Conservation (phyloP, 2,113 vertebrate genomes). For the Hyla sarda region DNA sequence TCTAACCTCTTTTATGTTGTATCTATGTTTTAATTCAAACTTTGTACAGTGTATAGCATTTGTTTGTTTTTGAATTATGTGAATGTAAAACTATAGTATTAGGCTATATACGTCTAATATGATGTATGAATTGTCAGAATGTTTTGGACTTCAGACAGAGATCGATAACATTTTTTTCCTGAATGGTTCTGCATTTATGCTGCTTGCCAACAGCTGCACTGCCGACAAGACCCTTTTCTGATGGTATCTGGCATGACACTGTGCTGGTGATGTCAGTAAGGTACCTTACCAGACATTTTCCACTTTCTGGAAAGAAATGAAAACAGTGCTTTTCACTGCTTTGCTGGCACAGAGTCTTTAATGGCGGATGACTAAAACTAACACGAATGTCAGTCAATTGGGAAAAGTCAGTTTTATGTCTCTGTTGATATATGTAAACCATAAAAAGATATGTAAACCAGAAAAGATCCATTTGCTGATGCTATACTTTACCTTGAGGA, state of each 20-base stretch:
- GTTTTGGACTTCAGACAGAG: conserved; percentile 1
- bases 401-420: conserved; percentile 54
- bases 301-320: conserved; percentile 53
- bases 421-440: conserved; percentile 51
- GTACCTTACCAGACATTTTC: conserved; percentile 57
- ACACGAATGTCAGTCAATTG: conserved; percentile 51
- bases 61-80: background rate
- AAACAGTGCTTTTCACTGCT: conserved; percentile 38
- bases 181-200: background rate
- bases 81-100: background rate
- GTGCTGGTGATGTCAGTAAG: conserved; percentile 53
- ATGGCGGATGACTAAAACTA: conserved; percentile 52
- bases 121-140: background rate
- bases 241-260: conserved; percentile 47
- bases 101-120: background rate
- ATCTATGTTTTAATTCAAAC: background rate
- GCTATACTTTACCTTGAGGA: conserved; percentile 10
- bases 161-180: conserved; percentile 22
- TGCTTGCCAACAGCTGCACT: conserved; percentile 51
- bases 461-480: conserved; percentile 44
- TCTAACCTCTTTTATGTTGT: background rate
- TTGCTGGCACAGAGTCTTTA: conserved; percentile 33
- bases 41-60: background rate
- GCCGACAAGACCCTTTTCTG: conserved; percentile 37
- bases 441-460: conserved; percentile 9